Percentiles rank a stretch among this genome's conserved stretches.
phyloP scores from a whole-genome alignment of 2,888 invertebrate genomes.

The Brachyopa scutellaris region DNA sequence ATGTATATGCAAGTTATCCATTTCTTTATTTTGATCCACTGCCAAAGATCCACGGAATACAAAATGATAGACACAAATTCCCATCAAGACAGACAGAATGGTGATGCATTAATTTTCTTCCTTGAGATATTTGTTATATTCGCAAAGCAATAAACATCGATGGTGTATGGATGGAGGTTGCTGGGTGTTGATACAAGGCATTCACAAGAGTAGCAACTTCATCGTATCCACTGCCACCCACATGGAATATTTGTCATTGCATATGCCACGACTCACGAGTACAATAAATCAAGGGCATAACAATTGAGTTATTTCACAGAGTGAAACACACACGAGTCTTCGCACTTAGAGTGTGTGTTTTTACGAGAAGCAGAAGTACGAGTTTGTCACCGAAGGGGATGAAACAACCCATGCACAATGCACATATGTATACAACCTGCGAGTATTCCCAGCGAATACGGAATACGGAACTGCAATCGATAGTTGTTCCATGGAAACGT shows the following conservation, averaged over 20 bases:
- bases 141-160: conserved; percentile 43
- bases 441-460: background rate
- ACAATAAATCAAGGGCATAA: conserved; percentile 41
- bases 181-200: background rate
- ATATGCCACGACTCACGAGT: conserved; percentile 30
- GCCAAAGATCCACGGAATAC: conserved; percentile 33
- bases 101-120: conserved; percentile 44
- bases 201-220: background rate
- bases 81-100: conserved; percentile 47
- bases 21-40: conserved; percentile 11
- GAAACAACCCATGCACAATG: conserved; percentile 17
- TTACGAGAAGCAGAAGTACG: background rate
- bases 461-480: conserved; percentile 31
- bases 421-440: too few relatives aligned
- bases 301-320: conserved; percentile 3
- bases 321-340: background rate
- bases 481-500: conserved; percentile 12
- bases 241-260: conserved; percentile 14
- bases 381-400: conserved; percentile 16
- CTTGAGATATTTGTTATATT: conserved; percentile 48
- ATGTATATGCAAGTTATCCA: background rate
- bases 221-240: background rate
- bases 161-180: background rate
- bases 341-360: background rate
- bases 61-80: conserved; percentile 50